These are phyloP conservation scores for Urosaurus nigricauda DNA, from an alignment of 2,797 vertebrate genomes.

Conservation along the genomic window DNA sequence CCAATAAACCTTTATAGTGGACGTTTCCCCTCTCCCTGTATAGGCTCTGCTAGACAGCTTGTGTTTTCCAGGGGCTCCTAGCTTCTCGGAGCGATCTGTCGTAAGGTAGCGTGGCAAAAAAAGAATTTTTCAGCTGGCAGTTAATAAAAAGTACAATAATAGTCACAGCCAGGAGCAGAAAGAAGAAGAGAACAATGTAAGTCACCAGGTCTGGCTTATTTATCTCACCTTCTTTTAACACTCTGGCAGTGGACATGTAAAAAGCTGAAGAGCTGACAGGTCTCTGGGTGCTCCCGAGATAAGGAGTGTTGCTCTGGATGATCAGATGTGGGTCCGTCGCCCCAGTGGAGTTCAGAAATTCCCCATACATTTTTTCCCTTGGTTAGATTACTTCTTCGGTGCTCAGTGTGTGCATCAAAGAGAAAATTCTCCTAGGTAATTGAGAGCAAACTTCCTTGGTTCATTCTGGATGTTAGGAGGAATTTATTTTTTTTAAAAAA, in stretches of 20 bases:
- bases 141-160: slow-evolving; percentile 98
- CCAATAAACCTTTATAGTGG: background rate
- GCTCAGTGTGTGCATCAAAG: background rate
- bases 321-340: slow-evolving; percentile 87
- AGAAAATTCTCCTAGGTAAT: slow-evolving; percentile 35
- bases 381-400: slow-evolving; percentile 43
- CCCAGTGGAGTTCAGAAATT: slow-evolving; percentile 92
- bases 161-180: slow-evolving; percentile 92
- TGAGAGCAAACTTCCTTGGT: slow-evolving; percentile 40
- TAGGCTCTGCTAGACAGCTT: slow-evolving; percentile 72
- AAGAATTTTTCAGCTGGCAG: slow-evolving; percentile 97
- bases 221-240: slow-evolving; percentile 89
- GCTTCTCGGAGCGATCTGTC: slow-evolving; percentile 96
- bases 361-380: slow-evolving; percentile 88
- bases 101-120: slow-evolving; percentile 96
- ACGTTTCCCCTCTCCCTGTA: background rate
- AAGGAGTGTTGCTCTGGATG: slow-evolving; percentile 87
- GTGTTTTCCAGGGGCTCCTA: slow-evolving; percentile 92
- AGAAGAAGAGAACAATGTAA: slow-evolving; percentile 94
- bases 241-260: slow-evolving; percentile 90
- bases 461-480: background rate
- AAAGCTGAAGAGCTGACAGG: slow-evolving; percentile 90
- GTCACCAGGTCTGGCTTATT: slow-evolving; percentile 94
- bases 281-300: slow-evolving; percentile 88
- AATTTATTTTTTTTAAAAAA: no score